Percentiles rank a stretch among this genome's conserved stretches.
These are phyloP conservation scores for Colinus virginianus DNA, from an alignment of 2,113 vertebrate genomes.

Conservation along the genomic window DNA sequence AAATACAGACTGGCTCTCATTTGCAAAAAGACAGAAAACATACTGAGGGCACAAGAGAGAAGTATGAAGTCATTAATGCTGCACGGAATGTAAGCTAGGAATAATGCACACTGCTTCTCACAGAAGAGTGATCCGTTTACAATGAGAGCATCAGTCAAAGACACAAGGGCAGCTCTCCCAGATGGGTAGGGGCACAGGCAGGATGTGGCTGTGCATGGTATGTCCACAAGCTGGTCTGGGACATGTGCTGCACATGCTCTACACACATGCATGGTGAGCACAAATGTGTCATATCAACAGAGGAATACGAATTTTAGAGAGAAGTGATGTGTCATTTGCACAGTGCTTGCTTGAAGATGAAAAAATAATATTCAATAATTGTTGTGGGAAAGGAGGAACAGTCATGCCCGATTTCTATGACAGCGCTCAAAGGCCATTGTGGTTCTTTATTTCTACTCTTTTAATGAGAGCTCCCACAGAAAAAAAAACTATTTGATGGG, in stretches of 20 bases:
- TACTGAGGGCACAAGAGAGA: not conserved
- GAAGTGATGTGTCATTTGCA: not conserved
- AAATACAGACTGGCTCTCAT: not conserved
- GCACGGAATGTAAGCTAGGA: not conserved
- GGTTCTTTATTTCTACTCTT: not conserved
- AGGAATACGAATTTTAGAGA: not conserved
- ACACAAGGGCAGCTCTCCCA: not conserved
- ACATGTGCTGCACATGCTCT: accelerated
- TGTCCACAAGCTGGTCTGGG: not conserved
- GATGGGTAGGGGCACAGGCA: accelerated
- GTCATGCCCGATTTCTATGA: not conserved
- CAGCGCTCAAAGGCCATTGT: not conserved
- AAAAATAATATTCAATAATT: not conserved
- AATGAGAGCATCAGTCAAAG: not conserved
- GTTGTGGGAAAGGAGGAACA: not conserved
- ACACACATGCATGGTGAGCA: accelerated
- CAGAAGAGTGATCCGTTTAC: not conserved
- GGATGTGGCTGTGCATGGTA: not conserved
- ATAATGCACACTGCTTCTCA: not conserved
- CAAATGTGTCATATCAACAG: not conserved
- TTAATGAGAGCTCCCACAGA: not conserved
- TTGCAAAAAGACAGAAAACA: not conserved
- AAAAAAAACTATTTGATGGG: not conserved
- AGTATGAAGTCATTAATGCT: not conserved
- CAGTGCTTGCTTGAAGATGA: not conserved